Base-by-base conservation (phyloP, 2,797 vertebrate species). In the Siniperca scherzeri region DNA sequence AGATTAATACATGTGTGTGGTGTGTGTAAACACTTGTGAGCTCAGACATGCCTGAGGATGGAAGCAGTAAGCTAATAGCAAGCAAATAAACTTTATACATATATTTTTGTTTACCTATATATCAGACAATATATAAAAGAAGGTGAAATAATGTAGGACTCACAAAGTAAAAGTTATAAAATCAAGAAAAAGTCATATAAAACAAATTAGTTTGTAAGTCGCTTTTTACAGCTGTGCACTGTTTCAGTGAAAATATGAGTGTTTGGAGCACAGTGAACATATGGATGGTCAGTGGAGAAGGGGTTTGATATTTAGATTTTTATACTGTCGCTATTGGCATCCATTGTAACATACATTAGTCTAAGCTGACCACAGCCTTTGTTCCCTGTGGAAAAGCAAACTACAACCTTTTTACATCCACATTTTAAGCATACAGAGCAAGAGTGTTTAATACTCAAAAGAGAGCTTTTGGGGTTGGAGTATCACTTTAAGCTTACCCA, bases 381-480 rank as follows among this genome's bases (percentile, higher is more conserved):
- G n/a, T 62, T 82, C 44, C 69, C 40, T 70, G 62, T 1, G 36
- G 57, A 64, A 33, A 82, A 38, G n/a, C 36, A 67, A 68, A 48
- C 52, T 77, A 42, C 73, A 73, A 59, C 30, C 62, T 7, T 52
- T 56, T 61, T 69, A 30, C n/a, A 27, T 30, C 48, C 21, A 16
- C 70, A 59, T 77, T 62, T 77, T 10, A 61, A 70, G 25, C 40
- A 33, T 30, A n/a, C 65, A 71, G 61, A 69, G 69, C 42, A 13
- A 56, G 8, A 62, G 60, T 33, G 69, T 78, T 64, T 72, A 40
- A 56, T 65, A 19, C 62, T 76, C 74, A 13, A 46, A 27, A 62
- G 78, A 66, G 33, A 74, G 55, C 65, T 33, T 42, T 60, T 33
- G 48, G 70, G 80, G 72, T 30, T 74, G 82, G 83, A 85, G 62